phyloP scores from a whole-genome alignment of 2,797 vertebrate genomes.

The Enteromius anoplus region DNA sequence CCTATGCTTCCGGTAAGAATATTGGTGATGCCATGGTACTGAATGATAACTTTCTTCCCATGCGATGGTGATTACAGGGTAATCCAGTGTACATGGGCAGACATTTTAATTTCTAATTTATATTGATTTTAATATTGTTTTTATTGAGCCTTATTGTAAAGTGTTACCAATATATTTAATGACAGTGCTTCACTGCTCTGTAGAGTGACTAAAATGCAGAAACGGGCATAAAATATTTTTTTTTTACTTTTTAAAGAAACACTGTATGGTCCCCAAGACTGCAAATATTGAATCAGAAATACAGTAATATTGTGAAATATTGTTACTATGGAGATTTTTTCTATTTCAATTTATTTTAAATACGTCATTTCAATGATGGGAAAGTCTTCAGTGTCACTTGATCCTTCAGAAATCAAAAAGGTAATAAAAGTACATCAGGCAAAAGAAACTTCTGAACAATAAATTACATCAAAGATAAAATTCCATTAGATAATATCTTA shows the following conservation, averaged over 20 bases:
- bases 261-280: not conserved
- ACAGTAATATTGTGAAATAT: not conserved
- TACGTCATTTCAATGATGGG: not conserved
- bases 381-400: not conserved
- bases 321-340: not conserved
- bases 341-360: not conserved
- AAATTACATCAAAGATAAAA: not conserved
- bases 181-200: not conserved
- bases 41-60: not conserved
- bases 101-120: not conserved
- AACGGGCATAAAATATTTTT: not conserved
- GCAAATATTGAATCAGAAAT: too few relatives aligned
- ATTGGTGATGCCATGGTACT: not conserved
- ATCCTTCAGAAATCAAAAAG: not conserved
- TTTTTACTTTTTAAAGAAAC: too few relatives aligned
- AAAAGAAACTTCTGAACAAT: not conserved
- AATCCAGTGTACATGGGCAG: not conserved
- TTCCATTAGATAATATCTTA: not conserved
- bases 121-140: too few relatives aligned
- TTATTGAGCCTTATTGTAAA: too few relatives aligned
- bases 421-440: not conserved
- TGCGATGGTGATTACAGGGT: not conserved
- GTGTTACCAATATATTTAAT: too few relatives aligned
- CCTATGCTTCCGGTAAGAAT: constrained; percentile 81
- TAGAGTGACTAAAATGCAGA: not conserved